phyloP scores from a whole-genome alignment of 1,140 invertebrate species.

The Campoletis sonorensis region DNA sequence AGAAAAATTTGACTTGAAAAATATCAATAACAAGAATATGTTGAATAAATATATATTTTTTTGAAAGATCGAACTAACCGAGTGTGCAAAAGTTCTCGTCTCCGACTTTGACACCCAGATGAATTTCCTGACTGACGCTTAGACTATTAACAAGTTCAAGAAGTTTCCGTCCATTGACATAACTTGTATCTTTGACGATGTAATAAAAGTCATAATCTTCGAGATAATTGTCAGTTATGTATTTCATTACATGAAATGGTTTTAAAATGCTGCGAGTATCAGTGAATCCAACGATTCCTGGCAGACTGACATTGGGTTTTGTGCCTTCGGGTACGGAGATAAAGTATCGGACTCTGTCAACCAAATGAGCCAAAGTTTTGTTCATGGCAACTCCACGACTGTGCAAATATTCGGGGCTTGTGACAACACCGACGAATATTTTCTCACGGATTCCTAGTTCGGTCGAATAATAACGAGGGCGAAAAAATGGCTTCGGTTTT shows the following conservation, averaged over 20 bases:
- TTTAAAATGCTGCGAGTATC: constrained; percentile 85
- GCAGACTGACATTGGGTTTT: constrained; percentile 83
- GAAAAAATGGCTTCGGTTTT: constrained; percentile 78
- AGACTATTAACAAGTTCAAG: constrained; percentile 84
- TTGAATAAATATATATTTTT: too few relatives aligned
- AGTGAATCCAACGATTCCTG: constrained; percentile 88
- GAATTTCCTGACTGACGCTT: constrained; percentile 88
- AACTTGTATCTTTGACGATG: constrained; percentile 88
- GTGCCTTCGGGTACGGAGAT: constrained; percentile 83
- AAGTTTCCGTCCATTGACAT: constrained; percentile 85
- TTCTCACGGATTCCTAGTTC: constrained; percentile 94
- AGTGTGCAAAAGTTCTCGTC: constrained; percentile 79
- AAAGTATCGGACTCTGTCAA: constrained; percentile 87
- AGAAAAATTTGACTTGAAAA: too few relatives aligned
- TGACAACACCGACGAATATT: constrained; percentile 90
- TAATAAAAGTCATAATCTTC: constrained; percentile 95
- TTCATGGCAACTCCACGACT: constrained; percentile 86
- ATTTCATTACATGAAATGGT: constrained; percentile 91
- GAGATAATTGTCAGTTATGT: constrained; percentile 91
- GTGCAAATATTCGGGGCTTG: constrained; percentile 83
- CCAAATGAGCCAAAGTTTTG: constrained; percentile 86
- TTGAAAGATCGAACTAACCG: constrained; percentile 77
- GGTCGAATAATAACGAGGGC: constrained; percentile 94
- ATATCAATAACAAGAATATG: too few relatives aligned
- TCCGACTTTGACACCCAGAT: constrained; percentile 80